phyloP scores from a whole-genome alignment of 2,888 invertebrate species.

The Tenthredo amoena region DNA sequence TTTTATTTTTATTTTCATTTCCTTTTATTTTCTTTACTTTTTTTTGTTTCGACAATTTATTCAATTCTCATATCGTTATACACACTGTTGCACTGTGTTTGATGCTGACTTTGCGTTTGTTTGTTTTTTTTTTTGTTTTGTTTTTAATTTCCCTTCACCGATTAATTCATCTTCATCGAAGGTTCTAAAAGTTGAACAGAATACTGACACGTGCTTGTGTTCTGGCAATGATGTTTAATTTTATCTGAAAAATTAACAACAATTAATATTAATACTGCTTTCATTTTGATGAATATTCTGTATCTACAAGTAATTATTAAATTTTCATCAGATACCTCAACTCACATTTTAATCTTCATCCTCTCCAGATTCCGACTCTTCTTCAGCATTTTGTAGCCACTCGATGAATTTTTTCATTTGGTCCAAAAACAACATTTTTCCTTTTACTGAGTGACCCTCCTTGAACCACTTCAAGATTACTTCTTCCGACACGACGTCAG shows the following conservation, averaged over 20 bases:
- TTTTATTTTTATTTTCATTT: constrained; percentile 55
- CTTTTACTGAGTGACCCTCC: constrained; percentile 95
- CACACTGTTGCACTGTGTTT: constrained; percentile 59
- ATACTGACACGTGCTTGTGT: constrained; percentile 65
- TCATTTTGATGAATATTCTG: neutral
- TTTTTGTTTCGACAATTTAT: constrained; percentile 64
- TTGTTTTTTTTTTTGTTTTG: constrained; percentile 57
- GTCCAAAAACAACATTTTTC: constrained; percentile 98
- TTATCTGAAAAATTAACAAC: constrained; percentile 46
- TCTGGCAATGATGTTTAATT: constrained; percentile 69
- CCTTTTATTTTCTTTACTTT: constrained; percentile 56
- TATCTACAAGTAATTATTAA: neutral
- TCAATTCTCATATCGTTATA: constrained; percentile 58
- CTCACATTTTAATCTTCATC: constrained; percentile 77
- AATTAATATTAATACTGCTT: neutral
- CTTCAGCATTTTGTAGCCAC: constrained; percentile 98
- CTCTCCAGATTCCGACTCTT: constrained; percentile 85
- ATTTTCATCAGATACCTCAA: constrained; percentile 8
- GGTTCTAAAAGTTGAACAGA: constrained; percentile 67
- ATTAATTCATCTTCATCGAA: constrained; percentile 56
- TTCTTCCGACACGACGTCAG: constrained; percentile 96
- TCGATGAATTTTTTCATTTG: constrained; percentile 99
- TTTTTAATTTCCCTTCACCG: constrained; percentile 54
- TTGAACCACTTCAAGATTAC: constrained; percentile 98
- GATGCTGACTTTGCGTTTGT: constrained; percentile 58